Evolutionary conservation across 1,140 invertebrate species (phyloP), one percentile per base, ranked within the genome.

Genomic region (Idris sp.): DNA sequence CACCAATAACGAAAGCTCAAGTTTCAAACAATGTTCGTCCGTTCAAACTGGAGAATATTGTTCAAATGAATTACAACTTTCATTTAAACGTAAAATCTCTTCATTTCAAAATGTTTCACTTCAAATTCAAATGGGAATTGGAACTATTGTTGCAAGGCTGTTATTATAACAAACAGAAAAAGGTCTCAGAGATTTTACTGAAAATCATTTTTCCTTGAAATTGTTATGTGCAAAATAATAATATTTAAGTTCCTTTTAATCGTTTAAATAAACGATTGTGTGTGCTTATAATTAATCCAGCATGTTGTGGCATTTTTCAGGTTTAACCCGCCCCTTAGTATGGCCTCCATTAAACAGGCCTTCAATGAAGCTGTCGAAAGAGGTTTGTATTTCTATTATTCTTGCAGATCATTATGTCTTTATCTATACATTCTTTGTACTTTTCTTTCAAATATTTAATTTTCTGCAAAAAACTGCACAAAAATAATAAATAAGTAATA

Each of bases 311-410:
- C 74, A 79, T 81, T 83, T 89, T 90, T 56, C 89, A 95, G 94
- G 91, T 95, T 95, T 88, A 95, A 95, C 90, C 93, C 94, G 87
- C 92, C 93, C 80, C 94, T 95, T 89, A 95, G 95, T 85, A 95
- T 95, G 91, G 93, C 94, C 85, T 93, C 94, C 77, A 96, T 97
- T 88, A 95, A 95, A 82, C 95, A 97, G 90, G 95, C 95, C 77
- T 93, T 97, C 88, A 96, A 95, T 90, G 95, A 96, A 89, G 94
- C 94, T 61, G 94, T 96, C 51, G 95, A 96, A 89, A 91, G 94
- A 93, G 94, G 94, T 95, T 67, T 59, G 84, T 85, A 78, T 64
- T 30, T 8, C 5, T 61, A n/a, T 8, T 35, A n/a, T 14, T 10
- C 14, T 54, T 2, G 2, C 36, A 46, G n/a, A 9, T 26, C 40